These are phyloP conservation scores for Chromoteleia sp. DNA, from an alignment of 2,888 invertebrate species.

Conservation along the genomic window DNA sequence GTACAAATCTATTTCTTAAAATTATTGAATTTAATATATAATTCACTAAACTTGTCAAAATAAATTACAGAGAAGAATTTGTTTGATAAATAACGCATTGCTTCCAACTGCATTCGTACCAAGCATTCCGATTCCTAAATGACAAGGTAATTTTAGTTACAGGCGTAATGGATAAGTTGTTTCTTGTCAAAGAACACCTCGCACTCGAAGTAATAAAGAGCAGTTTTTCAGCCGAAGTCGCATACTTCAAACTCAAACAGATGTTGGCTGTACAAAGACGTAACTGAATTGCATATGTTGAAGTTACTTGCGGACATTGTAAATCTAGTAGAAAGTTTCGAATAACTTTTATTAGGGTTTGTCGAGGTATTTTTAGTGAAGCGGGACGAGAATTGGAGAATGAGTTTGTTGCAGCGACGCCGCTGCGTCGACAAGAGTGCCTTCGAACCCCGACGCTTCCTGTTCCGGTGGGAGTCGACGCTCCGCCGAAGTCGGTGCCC, in stretches of 20 bases:
- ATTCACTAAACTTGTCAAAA: too few species aligned
- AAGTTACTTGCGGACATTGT: constrained; percentile 59
- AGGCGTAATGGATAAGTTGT: constrained; percentile 1
- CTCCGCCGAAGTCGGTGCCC: constrained; percentile 75
- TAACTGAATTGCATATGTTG: constrained; percentile 60
- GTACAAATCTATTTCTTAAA: background rate
- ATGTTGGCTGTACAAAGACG: constrained; percentile 47
- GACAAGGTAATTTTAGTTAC: too few species aligned
- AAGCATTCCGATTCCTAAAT: too few species aligned
- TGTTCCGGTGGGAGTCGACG: constrained; percentile 77
- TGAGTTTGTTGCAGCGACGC: constrained; percentile 61
- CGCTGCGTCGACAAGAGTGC: constrained; percentile 58
- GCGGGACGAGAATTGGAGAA: constrained; percentile 32
- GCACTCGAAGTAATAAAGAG: constrained; percentile 22
- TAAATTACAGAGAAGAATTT: too few species aligned
- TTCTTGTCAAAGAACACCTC: background rate
- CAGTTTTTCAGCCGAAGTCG: constrained; percentile 18
- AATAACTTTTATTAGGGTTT: constrained; percentile 67
- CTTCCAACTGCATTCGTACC: too few species aligned
- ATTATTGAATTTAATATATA: too few species aligned
- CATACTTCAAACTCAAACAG: constrained; percentile 48
- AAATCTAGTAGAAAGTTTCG: constrained; percentile 66
- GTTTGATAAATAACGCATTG: too few species aligned
- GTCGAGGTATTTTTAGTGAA: constrained; percentile 52
- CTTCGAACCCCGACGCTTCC: constrained; percentile 71